Evolutionary conservation across 2,888 invertebrate species (phyloP), one percentile per base, ranked within the genome.

Genomic region (Drosophila falleni): DNA sequence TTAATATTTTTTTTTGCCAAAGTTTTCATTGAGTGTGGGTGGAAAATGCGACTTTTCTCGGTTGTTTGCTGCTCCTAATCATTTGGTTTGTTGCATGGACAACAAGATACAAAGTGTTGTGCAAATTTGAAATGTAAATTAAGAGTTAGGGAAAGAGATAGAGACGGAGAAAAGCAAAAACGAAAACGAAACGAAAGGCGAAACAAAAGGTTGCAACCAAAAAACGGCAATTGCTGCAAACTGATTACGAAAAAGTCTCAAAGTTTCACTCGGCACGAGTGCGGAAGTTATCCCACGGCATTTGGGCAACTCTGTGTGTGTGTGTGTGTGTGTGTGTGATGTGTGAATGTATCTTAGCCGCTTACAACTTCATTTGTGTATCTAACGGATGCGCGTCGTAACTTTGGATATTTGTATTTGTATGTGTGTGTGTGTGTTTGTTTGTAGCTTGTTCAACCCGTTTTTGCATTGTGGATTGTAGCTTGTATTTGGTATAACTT

Each of bases 251-350:
- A 58, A 53, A 58, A 55, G 76, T 35, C 46, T 16, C 44, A 73
- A 78, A 87, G 89, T 89, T 87, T 89, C 89, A 89, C 86, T 80
- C 87, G 79, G 83, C 87, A 86, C 78, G 86, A 87, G 80, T 89
- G 80, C 89, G 86, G 86, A 86, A 86, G 86, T 81, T 87, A 86
- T 86, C 87, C 87, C 86, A 86, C 89, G 81, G 87, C 87, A 71
- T 73, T 74, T 74, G 73, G 72, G 70, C 72, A 72, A 55, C 74
- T 46, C 70, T n/a, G n/a, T n/a, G n/a, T n/a, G n/a, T n/a, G n/a
- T n/a, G n/a, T n/a, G n/a, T n/a, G n/a, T n/a, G n/a, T n/a, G n/a
- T n/a, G n/a, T n/a, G n/a, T n/a, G n/a, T 29, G 35, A 44, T 58
- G 61, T 61, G 61, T 78, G 69, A 49, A 74, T 65, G 56, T 61